Evolutionary conservation across 1,140 invertebrate species (phyloP).

Genomic region (Diachasmimorpha longicaudata): DNA sequence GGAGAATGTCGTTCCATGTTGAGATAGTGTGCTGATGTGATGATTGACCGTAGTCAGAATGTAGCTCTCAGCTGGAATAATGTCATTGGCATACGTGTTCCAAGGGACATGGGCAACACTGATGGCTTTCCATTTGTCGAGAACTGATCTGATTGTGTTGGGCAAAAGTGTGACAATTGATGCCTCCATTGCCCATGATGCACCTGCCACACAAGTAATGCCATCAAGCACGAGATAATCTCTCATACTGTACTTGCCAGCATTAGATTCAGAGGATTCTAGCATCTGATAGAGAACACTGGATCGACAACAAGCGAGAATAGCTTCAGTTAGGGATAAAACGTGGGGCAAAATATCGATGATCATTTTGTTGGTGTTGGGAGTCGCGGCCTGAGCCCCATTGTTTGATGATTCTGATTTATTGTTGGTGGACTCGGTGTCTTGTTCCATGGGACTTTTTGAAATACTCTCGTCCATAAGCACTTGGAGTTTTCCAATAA

Average conservation of each 20-base stretch:
- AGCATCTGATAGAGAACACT: conserved; percentile 66
- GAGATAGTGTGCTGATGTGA: conserved; percentile 66
- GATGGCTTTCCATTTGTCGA: conserved; percentile 72
- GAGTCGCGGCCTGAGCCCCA: conserved; percentile 37
- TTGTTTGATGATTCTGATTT: conserved; percentile 43
- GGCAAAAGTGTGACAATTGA: conserved; percentile 68
- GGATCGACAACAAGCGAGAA: conserved; percentile 62
- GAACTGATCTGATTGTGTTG: conserved; percentile 63
- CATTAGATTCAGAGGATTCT: conserved; percentile 58
- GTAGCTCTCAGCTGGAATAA: conserved; percentile 83
- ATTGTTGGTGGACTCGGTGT: conserved; percentile 37
- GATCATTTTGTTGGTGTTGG: conserved; percentile 55
- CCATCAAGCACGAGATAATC: conserved; percentile 65
- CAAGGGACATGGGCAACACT: conserved; percentile 63
- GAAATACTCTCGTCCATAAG: conserved; percentile 65
- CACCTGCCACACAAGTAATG: conserved; percentile 69
- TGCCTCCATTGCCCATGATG: conserved; percentile 63
- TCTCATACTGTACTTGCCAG: conserved; percentile 59
- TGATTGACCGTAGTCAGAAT: conserved; percentile 70
- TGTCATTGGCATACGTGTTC: conserved; percentile 76
- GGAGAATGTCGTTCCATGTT: conserved; percentile 64
- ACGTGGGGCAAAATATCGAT: conserved; percentile 70
- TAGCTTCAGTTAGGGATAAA: conserved; percentile 67
- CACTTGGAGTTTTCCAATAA: conserved; percentile 75
- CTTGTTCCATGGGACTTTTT: conserved; percentile 38